These are phyloP conservation scores for Elgaria multicarinata DNA, from an alignment of 2,113 vertebrate species.

Conservation along the genomic window DNA sequence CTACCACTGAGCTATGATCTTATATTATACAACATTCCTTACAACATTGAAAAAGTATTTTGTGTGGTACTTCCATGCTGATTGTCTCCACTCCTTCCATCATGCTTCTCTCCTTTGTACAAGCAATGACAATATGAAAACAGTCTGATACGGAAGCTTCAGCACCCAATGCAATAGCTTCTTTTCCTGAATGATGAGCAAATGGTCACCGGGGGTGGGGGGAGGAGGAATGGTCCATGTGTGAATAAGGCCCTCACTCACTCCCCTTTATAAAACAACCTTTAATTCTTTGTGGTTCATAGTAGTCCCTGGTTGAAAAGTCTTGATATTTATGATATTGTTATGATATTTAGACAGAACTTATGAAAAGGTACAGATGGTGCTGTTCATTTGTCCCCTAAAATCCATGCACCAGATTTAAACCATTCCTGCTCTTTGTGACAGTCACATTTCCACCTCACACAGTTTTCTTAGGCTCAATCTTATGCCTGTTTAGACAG, in stretches of 20 bases:
- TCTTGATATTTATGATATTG: neutral
- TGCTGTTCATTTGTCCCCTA: slow-evolving; percentile 51
- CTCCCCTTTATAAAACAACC: neutral
- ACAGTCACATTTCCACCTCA: slow-evolving; percentile 59
- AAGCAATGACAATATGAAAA: neutral
- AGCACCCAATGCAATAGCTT: neutral
- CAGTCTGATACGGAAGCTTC: neutral
- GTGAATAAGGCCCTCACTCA: neutral
- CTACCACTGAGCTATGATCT: too few species aligned
- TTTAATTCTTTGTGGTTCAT: neutral
- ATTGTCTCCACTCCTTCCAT: neutral
- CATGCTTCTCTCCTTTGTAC: neutral
- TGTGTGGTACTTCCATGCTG: neutral
- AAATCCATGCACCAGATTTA: slow-evolving; percentile 53
- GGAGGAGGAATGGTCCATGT: neutral
- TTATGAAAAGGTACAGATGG: slow-evolving; percentile 45
- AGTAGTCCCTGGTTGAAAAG: neutral
- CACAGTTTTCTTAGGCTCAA: slow-evolving; percentile 29
- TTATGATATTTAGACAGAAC: neutral
- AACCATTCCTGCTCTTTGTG: slow-evolving; percentile 56
- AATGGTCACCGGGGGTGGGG: neutral
- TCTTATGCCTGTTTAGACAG: too few species aligned
- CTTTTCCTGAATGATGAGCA: neutral
- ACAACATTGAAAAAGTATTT: neutral
- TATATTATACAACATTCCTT: neutral